These are phyloP conservation scores for Parochlus steinenii DNA, from an alignment of 2,888 invertebrate genomes.

Conservation along the genomic window DNA sequence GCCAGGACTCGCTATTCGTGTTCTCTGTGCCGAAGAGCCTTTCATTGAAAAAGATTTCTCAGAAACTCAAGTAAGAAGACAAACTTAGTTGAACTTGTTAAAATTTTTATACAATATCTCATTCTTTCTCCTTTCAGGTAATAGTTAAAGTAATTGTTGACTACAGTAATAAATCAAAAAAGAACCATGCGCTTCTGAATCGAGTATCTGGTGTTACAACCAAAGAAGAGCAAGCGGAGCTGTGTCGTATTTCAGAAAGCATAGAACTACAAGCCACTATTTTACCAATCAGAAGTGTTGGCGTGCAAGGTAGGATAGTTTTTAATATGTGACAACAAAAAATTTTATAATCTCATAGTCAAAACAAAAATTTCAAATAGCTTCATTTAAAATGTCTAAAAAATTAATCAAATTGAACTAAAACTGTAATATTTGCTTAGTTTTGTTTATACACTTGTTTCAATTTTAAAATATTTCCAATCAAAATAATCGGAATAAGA, in stretches of 20 bases:
- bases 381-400: constrained; percentile 29
- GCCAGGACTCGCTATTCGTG: constrained; percentile 91
- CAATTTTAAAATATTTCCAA: too few relatives aligned
- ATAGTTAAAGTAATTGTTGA: constrained; percentile 90
- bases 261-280: constrained; percentile 64
- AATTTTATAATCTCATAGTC: too few relatives aligned
- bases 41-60: constrained; percentile 88
- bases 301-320: constrained; percentile 80
- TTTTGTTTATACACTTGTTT: too few relatives aligned
- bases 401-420: constrained; percentile 26
- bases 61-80: constrained; percentile 76
- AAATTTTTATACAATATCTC: constrained; percentile 1
- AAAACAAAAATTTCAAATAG: constrained; percentile 14
- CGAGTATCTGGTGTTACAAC: constrained; percentile 68
- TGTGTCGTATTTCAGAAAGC: constrained; percentile 59
- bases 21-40: constrained; percentile 90
- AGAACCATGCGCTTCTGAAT: constrained; percentile 82
- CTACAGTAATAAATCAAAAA: constrained; percentile 77
- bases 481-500: too few relatives aligned
- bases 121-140: constrained; percentile 34
- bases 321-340: not conserved
- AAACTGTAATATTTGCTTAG: too few relatives aligned
- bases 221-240: constrained; percentile 50
- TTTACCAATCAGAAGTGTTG: constrained; percentile 87
- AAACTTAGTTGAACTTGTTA: not conserved